phyloP scores from a whole-genome alignment of 1,140 invertebrate species.

The Lordiphosa clarofinis region DNA sequence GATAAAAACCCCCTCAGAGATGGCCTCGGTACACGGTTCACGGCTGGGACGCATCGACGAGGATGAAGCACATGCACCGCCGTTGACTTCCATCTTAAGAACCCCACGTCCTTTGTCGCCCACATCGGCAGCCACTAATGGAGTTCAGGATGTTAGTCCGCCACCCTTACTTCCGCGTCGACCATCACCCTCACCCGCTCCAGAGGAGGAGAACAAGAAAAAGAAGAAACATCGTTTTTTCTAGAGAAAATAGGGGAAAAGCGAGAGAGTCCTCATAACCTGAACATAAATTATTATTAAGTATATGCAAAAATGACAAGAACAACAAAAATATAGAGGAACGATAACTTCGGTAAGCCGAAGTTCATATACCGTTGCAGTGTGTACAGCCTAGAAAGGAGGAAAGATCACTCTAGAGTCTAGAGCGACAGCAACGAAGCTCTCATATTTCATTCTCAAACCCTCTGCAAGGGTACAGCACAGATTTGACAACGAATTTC shows the following conservation, averaged over 20 bases:
- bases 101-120: slow-evolving; percentile 55
- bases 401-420: too few species aligned
- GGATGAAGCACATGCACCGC: slow-evolving; percentile 31
- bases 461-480: too few species aligned
- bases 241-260: slow-evolving; percentile 13
- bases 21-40: slow-evolving; percentile 68
- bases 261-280: slow-evolving; percentile 20
- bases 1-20: slow-evolving; percentile 61
- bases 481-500: too few species aligned
- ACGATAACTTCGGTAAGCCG: too few species aligned
- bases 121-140: not conserved
- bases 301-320: slow-evolving; percentile 55
- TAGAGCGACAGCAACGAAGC: too few species aligned
- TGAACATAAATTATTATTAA: slow-evolving; percentile 28
- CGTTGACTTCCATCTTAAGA: slow-evolving; percentile 52
- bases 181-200: slow-evolving; percentile 25
- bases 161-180: slow-evolving; percentile 59
- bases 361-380: too few species aligned
- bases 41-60: slow-evolving; percentile 65
- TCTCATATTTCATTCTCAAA: too few species aligned
- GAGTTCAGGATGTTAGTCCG: slow-evolving; percentile 33
- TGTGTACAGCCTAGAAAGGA: too few species aligned
- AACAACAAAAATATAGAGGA: not conserved
- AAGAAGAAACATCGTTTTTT: slow-evolving; percentile 72
- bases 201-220: slow-evolving; percentile 32